These are phyloP conservation scores for Vombatus ursinus DNA, from an alignment of 2,113 vertebrate genomes.

Conservation along the genomic window DNA sequence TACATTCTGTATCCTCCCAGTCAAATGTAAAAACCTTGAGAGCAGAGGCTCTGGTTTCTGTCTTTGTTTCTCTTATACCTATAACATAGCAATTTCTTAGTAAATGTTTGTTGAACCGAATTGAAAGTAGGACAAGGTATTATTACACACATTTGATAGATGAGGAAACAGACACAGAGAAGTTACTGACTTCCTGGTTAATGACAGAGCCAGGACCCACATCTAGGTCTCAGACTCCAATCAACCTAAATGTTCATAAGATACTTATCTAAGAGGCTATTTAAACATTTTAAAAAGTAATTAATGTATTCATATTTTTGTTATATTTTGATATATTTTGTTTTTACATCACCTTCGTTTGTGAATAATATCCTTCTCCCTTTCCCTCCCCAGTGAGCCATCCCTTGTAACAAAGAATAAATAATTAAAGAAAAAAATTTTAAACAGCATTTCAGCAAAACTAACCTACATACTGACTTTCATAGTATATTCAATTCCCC, in stretches of 20 bases:
- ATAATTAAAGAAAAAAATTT: neutral
- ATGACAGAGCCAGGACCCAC: neutral
- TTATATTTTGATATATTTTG: neutral
- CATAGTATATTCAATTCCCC: neutral
- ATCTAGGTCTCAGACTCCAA: neutral
- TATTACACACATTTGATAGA: neutral
- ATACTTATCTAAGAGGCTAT: neutral
- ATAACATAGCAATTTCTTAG: neutral
- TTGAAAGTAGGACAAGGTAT: neutral
- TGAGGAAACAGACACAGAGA: neutral
- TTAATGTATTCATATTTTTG: neutral
- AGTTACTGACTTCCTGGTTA: neutral
- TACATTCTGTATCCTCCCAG: neutral
- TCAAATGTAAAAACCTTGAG: constrained; percentile 3
- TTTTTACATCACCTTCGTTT: neutral
- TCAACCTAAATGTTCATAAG: neutral
- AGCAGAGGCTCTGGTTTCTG: neutral
- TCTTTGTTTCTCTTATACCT: constrained; percentile 14
- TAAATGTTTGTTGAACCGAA: neutral
- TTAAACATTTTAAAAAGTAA: neutral
- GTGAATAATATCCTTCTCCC: neutral
- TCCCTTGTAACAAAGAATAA: neutral
- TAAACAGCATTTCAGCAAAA: neutral
- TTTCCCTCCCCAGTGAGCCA: neutral
- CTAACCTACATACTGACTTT: neutral